These are phyloP conservation scores for Polylopha cassiicola DNA, from an alignment of 2,888 invertebrate genomes.

Conservation along the genomic window DNA sequence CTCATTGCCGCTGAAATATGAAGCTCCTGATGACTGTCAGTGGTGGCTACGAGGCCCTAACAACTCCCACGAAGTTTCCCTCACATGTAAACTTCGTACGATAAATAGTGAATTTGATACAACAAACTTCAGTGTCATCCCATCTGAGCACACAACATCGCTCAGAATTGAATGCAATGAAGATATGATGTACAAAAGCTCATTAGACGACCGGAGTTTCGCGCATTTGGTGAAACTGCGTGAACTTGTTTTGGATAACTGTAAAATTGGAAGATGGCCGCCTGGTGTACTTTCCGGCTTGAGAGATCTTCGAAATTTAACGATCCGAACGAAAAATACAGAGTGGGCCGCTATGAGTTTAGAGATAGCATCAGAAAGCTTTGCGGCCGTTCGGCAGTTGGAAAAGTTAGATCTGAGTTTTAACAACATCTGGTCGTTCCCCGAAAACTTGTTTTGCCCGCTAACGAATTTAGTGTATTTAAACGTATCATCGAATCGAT, in stretches of 20 bases:
- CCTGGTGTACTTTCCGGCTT: slow-evolving; percentile 87
- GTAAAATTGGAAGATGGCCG: slow-evolving; percentile 91
- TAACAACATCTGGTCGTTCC: slow-evolving; percentile 93
- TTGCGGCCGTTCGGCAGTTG: slow-evolving; percentile 85
- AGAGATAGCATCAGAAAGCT: slow-evolving; percentile 87
- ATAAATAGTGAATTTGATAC: slow-evolving; percentile 93
- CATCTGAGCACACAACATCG: slow-evolving; percentile 88
- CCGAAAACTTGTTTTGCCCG: slow-evolving; percentile 90
- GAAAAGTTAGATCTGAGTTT: slow-evolving; percentile 90
- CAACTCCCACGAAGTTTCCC: slow-evolving; percentile 83
- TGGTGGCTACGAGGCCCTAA: slow-evolving; percentile 83
- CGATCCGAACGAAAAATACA: slow-evolving; percentile 89
- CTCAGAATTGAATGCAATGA: slow-evolving; percentile 88
- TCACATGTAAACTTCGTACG: slow-evolving; percentile 87
- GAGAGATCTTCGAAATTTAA: slow-evolving; percentile 88
- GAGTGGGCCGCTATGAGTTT: slow-evolving; percentile 91
- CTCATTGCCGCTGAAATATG: slow-evolving; percentile 78
- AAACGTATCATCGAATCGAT: slow-evolving; percentile 91
- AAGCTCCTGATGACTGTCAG: slow-evolving; percentile 91
- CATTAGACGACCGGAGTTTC: slow-evolving; percentile 86
- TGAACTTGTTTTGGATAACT: slow-evolving; percentile 89
- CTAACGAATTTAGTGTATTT: slow-evolving; percentile 86
- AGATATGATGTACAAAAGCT: slow-evolving; percentile 87
- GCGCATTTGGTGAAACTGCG: slow-evolving; percentile 87
- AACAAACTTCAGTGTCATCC: slow-evolving; percentile 92